Percentiles rank a stretch among this genome's conserved stretches.
These are phyloP conservation scores for Adrianichthys oophorus DNA, from an alignment of 2,797 vertebrate species.

Conservation along the genomic window DNA sequence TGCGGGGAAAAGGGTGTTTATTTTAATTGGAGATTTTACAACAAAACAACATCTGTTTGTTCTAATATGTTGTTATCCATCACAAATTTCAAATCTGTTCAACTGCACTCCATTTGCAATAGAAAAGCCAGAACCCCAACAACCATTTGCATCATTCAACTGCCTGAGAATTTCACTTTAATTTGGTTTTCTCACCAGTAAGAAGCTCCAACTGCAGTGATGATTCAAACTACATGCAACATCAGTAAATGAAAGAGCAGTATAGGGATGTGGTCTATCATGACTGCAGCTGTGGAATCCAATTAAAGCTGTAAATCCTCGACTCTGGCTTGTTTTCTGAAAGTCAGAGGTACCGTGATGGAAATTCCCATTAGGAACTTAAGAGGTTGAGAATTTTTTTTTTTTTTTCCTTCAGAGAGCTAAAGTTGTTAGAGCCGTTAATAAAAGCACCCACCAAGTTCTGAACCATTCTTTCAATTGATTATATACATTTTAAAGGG, in stretches of 20 bases:
- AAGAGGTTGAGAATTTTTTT: slow-evolving; percentile 11
- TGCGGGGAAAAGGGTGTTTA: too few species aligned
- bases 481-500: slow-evolving; percentile 28
- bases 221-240: slow-evolving; percentile 8
- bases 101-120: not conserved
- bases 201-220: not conserved
- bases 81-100: not conserved
- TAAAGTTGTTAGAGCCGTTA: slow-evolving; percentile 12
- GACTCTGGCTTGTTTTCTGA: slow-evolving; percentile 18
- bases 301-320: slow-evolving; percentile 7
- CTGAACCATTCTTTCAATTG: slow-evolving; percentile 35
- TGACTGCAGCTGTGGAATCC: not conserved
- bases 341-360: slow-evolving; percentile 17
- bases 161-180: not conserved
- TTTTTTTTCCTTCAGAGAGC: slow-evolving; percentile 13
- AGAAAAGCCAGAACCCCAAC: not conserved
- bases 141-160: not conserved
- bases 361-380: slow-evolving; percentile 36
- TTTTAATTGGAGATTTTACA: too few species aligned
- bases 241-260: slow-evolving; percentile 17
- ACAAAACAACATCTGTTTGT: too few species aligned
- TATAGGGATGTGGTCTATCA: not conserved
- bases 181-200: slow-evolving; percentile 5
- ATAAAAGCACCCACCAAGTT: slow-evolving; percentile 9
- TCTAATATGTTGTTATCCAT: not conserved